Evolutionary conservation across 2,797 vertebrate genomes (phyloP).

Genomic region (Molossus alvarezi): DNA sequence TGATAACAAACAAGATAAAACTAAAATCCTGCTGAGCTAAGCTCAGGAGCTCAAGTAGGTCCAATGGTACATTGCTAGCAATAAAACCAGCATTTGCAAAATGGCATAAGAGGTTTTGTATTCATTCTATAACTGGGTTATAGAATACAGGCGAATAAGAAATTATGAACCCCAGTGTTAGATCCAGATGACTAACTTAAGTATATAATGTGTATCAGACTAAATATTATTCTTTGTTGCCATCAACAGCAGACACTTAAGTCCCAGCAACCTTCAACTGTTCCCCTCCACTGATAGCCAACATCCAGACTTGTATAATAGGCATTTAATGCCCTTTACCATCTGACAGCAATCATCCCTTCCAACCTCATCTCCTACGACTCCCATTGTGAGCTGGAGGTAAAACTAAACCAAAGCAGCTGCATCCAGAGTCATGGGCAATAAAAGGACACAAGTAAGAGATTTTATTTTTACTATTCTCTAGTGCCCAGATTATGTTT

Average conservation of each 20-base stretch:
- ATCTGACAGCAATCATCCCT: background rate
- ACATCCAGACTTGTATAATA: slow-evolving; percentile 66
- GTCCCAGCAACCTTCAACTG: background rate
- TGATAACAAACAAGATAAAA: slow-evolving; percentile 33
- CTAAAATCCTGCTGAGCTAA: background rate
- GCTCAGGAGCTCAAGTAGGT: background rate
- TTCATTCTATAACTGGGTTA: slow-evolving; percentile 17
- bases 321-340: slow-evolving; percentile 39
- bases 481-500: slow-evolving; percentile 16
- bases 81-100: slow-evolving; percentile 39
- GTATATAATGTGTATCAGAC: background rate
- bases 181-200: background rate
- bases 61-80: background rate
- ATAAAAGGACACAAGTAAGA: background rate
- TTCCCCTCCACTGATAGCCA: slow-evolving; percentile 33
- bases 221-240: slow-evolving; percentile 55
- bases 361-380: background rate
- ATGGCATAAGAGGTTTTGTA: background rate
- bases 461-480: background rate
- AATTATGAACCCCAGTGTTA: background rate
- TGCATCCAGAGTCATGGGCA: background rate
- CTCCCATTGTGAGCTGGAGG: slow-evolving; percentile 2
- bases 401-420: slow-evolving; percentile 67
- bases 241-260: background rate
- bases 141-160: background rate